phyloP scores from a whole-genome alignment of 2,888 invertebrate species.

The Shargacucullia verbasci region DNA sequence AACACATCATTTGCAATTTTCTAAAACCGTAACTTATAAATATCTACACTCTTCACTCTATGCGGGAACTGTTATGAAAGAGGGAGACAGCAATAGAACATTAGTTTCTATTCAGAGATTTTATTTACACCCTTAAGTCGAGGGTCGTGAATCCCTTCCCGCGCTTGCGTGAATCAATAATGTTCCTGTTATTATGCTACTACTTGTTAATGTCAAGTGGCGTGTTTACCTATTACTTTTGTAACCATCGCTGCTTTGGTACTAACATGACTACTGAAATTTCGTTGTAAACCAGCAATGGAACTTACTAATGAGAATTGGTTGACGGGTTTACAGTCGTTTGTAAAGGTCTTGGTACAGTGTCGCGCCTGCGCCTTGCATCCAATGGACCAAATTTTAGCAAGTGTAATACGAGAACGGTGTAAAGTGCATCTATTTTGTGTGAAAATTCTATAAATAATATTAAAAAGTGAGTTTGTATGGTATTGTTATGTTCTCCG shows the following conservation, averaged over 20 bases:
- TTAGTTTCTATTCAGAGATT: conserved; percentile 47
- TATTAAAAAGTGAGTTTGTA: conserved; percentile 73
- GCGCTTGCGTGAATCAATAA: conserved; percentile 87
- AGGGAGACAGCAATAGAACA: conserved; percentile 56
- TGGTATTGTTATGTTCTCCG: conserved; percentile 25
- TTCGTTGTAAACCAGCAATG: conserved; percentile 58
- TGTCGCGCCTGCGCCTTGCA: conserved; percentile 82
- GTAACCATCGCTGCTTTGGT: conserved; percentile 61
- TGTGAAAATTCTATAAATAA: conserved; percentile 66
- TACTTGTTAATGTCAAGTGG: conserved; percentile 12
- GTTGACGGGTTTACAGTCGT: conserved; percentile 45
- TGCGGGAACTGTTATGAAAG: conserved; percentile 15
- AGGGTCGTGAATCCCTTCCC: conserved; percentile 70
- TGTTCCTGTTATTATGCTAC: conserved; percentile 57
- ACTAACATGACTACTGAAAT: rapidly evolving
- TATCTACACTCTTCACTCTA: conserved; percentile 31
- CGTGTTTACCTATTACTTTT: not conserved
- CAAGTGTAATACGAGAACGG: conserved; percentile 79
- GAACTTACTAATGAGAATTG: conserved; percentile 10
- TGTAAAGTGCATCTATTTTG: conserved; percentile 81
- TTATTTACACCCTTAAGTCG: conserved; percentile 62
- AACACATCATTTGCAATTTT: conserved; percentile 18
- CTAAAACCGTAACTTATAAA: conserved; percentile 21
- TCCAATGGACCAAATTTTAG: conserved; percentile 77
- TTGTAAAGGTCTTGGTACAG: conserved; percentile 62